phyloP scores from a whole-genome alignment of 2,797 vertebrate species.

The Pangasius larnaudii region DNA sequence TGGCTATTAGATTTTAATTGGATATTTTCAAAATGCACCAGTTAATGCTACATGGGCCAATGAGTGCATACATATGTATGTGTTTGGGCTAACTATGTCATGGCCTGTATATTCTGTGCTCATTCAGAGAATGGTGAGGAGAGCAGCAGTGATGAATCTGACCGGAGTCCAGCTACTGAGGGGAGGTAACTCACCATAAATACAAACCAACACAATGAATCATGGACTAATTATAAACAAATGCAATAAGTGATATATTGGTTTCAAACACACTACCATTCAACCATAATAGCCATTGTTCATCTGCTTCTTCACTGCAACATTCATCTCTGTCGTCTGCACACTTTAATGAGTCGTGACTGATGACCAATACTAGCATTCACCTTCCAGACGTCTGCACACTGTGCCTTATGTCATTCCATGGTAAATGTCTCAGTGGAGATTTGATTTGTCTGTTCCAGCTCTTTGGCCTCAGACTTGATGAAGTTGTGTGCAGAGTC shows the following conservation, averaged over 20 bases:
- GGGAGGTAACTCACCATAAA: slow-evolving; percentile 80
- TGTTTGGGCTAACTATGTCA: slow-evolving; percentile 10
- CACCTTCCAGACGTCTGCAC: neutral
- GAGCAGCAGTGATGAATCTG: slow-evolving; percentile 92
- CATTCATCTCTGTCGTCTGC: neutral
- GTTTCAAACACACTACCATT: neutral
- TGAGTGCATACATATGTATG: slow-evolving; percentile 21
- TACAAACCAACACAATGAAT: neutral
- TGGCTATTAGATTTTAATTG: neutral
- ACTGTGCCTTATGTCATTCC: neutral
- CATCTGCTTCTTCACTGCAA: slow-evolving; percentile 13
- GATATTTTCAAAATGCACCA: neutral
- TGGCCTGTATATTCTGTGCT: slow-evolving; percentile 38
- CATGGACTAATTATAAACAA: neutral
- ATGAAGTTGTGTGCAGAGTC: slow-evolving; percentile 94
- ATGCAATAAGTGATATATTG: neutral
- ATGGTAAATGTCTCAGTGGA: neutral
- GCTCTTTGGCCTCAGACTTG: slow-evolving; percentile 89
- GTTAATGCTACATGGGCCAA: neutral
- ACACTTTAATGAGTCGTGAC: neutral
- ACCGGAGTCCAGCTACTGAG: slow-evolving; percentile 87
- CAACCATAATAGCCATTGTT: neutral
- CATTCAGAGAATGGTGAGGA: slow-evolving; percentile 88
- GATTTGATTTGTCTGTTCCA: slow-evolving; percentile 62
- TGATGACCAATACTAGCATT: neutral